Conservation (phyloP, 2,113 vertebrate species). For the Ceyx cyanopectus region DNA sequence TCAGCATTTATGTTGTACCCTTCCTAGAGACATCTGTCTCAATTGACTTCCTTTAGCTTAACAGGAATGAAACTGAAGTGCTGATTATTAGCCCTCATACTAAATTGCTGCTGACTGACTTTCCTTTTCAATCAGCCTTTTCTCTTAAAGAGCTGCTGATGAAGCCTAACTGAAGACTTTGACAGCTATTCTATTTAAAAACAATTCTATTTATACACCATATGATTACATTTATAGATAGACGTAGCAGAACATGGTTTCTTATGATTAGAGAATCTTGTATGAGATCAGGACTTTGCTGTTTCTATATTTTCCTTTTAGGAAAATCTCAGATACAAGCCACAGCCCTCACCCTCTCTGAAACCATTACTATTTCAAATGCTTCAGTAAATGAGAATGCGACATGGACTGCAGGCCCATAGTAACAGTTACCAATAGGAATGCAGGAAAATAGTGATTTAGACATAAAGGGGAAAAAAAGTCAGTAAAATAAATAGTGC, state of each 20-base stretch:
- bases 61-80: constrained; percentile 52
- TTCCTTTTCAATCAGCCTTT: constrained; percentile 33
- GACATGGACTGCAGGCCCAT: neutral
- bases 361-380: neutral
- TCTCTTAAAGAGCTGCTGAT: constrained; percentile 34
- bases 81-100: constrained; percentile 31
- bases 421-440: neutral
- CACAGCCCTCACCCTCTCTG: neutral
- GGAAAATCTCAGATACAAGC: neutral
- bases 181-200: constrained; percentile 51
- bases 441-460: neutral
- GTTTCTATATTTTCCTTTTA: neutral
- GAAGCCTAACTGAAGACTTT: constrained; percentile 38
- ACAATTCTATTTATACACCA: constrained; percentile 50
- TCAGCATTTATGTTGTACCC: constrained; percentile 11
- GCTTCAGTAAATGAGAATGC: neutral
- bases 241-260: neutral
- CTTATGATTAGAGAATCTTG: neutral
- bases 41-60: constrained; percentile 42
- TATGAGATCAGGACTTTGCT: neutral
- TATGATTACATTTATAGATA: constrained; percentile 40
- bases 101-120: constrained; percentile 45
- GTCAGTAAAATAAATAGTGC: neutral
- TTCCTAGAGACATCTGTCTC: neutral
- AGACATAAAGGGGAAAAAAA: neutral